Evolutionary conservation across 92 coral and sea anemone species (phyloP).

Genomic region (Epizoanthus ramosus): DNA sequence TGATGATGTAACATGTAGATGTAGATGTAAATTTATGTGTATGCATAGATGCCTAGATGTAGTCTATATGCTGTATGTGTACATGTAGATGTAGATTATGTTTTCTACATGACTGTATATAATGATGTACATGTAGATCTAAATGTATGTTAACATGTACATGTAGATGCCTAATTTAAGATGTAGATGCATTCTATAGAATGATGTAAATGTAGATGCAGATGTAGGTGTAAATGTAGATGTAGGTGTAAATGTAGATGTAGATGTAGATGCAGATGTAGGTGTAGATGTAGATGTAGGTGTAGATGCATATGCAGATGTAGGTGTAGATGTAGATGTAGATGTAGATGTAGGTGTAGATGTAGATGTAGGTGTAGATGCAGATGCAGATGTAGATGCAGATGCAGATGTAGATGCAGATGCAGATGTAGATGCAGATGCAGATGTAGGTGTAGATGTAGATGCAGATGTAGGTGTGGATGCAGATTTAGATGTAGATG

Average conservation of each 20-base stretch:
- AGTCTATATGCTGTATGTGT: too few species aligned
- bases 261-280: too few species aligned
- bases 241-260: too few species aligned
- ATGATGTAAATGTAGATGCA: not conserved
- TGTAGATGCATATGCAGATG: too few species aligned
- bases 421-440: not conserved
- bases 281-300: too few species aligned
- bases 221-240: not conserved
- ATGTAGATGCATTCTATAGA: not conserved
- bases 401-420: not conserved
- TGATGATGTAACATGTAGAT: not conserved
- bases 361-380: too few species aligned
- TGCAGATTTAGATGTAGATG: not conserved
- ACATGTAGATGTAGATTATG: too few species aligned
- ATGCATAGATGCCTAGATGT: too few species aligned
- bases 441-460: not conserved
- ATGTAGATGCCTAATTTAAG: not conserved
- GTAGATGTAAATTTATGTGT: not conserved
- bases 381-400: not conserved
- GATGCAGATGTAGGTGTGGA: not conserved
- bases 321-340: not conserved
- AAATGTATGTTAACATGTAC: too few species aligned
- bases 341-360: too few species aligned
- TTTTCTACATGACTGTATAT: too few species aligned
- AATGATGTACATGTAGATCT: too few species aligned